Percentiles rank a stretch among this genome's conserved stretches.
phyloP scores from a whole-genome alignment of 1,140 invertebrate genomes.

The Conus betulinus region DNA sequence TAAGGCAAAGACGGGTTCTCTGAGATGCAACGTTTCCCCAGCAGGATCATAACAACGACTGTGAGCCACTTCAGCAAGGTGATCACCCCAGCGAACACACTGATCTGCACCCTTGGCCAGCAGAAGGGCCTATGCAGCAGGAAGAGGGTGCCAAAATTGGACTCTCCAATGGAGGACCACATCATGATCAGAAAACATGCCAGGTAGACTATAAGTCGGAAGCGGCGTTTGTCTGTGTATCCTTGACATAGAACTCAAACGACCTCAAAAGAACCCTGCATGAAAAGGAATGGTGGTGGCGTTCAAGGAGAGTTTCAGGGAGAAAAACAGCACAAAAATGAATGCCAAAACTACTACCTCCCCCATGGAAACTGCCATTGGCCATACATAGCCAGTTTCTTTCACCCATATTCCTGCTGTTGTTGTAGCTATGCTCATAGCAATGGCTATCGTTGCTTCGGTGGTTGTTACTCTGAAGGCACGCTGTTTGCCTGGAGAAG shows the following conservation, averaged over 20 bases:
- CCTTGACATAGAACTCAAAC: slow-evolving; percentile 31
- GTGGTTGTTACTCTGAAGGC: slow-evolving; percentile 2
- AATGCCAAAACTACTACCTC: neutral
- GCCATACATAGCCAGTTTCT: slow-evolving; percentile 22
- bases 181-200: slow-evolving; percentile 8
- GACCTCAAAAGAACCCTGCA: neutral
- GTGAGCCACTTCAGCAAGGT: slow-evolving; percentile 22
- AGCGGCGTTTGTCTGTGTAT: slow-evolving; percentile 12
- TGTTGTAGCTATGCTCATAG: neutral
- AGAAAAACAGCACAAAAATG: slow-evolving; percentile 3
- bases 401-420: slow-evolving; percentile 24
- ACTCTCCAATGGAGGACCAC: slow-evolving; percentile 1
- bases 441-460: slow-evolving; percentile 15
- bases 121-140: slow-evolving; percentile 27
- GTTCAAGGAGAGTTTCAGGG: neutral
- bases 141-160: slow-evolving; percentile 4
- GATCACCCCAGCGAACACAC: slow-evolving; percentile 16
- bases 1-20: slow-evolving; percentile 24
- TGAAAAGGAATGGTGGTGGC: neutral
- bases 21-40: slow-evolving; percentile 26
- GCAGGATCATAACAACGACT: neutral
- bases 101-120: slow-evolving; percentile 26
- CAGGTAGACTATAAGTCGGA: slow-evolving; percentile 12
- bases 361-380: neutral
- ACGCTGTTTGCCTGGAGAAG: slow-evolving; percentile 19